Base-by-base conservation (phyloP, 1,140 invertebrate genomes). In the Bombus breviceps region DNA sequence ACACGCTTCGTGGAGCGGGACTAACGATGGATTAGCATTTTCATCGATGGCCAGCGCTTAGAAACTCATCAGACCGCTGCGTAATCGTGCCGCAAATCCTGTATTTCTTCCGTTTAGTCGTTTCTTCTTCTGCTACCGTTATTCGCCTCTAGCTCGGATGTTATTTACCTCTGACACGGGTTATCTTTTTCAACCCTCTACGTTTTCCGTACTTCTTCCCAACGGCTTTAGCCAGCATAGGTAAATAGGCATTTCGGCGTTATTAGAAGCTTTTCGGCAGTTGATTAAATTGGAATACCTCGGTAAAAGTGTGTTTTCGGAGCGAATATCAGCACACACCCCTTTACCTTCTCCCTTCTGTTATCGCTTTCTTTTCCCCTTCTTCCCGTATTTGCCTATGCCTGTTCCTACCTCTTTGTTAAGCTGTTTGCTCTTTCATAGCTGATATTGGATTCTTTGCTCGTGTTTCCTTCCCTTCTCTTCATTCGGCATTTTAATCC, bases 1-100 rank as follows among this genome's bases (percentile, higher is more conserved):
- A 86, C 74, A 83, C 74, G 81, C 85, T 86, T 25, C 74, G 68
- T n/a, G 22, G n/a, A 86, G 85, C 85, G 37, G 28, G 74, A 86
- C 85, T 86, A 86, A 86, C 81, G 75, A 73, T 68, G 39, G 37
- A 86, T 86, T 86, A 86, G 74, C 81, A 78, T 86, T 86, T 84
- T 86, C 85, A 83, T 86, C 81, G 81, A 69, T 62, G 71, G 12
- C 47, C 73, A 53, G 13, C 71, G 72, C 22, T 86, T 77, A 71
- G 66, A 59, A 83, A 83, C 81, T 77, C 81, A 71, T 86, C 53
- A 28, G 41, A n/a, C 8, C 8, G 47, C 34, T 25, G 68, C 68
- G 76, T 79, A 69, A 72, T 57, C 77, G 12, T 41, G 53, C 62
- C 13, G 4, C 6, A 18, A 32, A 32, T 66, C 37, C 39, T n/a